Conservation (phyloP, 2,113 vertebrate genomes). For the Neopipo cinnamomea region DNA sequence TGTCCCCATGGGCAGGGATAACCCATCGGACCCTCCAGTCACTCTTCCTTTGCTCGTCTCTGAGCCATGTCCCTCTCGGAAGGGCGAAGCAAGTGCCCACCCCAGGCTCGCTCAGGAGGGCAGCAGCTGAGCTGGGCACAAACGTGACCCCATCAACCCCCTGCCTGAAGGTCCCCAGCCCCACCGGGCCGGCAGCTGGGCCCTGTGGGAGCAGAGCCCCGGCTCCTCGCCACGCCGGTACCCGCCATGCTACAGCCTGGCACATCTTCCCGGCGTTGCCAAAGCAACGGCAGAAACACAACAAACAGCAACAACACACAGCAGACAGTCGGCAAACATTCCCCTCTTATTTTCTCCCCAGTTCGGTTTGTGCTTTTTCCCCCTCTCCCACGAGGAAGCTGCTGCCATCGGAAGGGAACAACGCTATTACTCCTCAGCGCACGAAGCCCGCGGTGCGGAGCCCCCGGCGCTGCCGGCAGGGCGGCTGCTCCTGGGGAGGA, state of each 20-base stretch:
- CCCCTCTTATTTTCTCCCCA: constrained; percentile 39
- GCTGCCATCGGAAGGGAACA: background rate
- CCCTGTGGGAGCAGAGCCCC: accelerated
- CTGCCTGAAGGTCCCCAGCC: background rate
- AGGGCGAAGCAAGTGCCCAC: accelerated
- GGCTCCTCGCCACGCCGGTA: background rate
- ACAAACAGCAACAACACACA: constrained; percentile 39
- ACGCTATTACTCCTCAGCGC: background rate
- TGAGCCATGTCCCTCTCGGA: accelerated
- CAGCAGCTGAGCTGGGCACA: background rate
- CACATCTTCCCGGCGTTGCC: background rate
- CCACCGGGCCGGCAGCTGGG: accelerated
- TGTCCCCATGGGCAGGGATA: accelerated
- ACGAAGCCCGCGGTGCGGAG: accelerated
- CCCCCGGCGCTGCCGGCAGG: background rate
- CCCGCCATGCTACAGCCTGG: constrained; percentile 22
- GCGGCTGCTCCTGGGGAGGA: background rate
- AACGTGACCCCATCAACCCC: accelerated
- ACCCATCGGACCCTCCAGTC: background rate
- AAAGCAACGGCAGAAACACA: constrained; percentile 56
- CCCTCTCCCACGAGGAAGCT: constrained; percentile 52
- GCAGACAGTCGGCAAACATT: constrained; percentile 68
- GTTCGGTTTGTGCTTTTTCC: constrained; percentile 46
- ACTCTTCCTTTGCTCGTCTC: accelerated
- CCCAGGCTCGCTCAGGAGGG: background rate